Conservation (phyloP, 2,888 invertebrate species). For the Altica lythri region DNA sequence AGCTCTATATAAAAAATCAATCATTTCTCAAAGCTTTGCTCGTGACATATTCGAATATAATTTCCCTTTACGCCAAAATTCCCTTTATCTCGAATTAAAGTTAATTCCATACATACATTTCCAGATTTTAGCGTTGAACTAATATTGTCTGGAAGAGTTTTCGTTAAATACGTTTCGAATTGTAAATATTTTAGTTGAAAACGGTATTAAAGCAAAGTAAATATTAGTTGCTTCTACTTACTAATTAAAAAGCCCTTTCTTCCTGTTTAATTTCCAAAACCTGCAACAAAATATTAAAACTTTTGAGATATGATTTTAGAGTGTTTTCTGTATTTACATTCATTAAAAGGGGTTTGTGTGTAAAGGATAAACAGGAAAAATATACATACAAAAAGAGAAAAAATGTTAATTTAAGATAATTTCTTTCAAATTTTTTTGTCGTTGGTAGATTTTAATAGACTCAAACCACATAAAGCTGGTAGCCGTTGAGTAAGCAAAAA, state of each 20-base stretch:
- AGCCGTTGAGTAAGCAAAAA: too few relatives aligned
- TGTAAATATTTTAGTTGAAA: slow-evolving; percentile 51
- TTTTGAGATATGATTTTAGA: slow-evolving; percentile 10
- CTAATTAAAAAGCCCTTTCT: slow-evolving; percentile 46
- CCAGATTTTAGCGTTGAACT: slow-evolving; percentile 44
- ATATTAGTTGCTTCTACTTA: slow-evolving; percentile 47
- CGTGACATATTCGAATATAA: too few relatives aligned
- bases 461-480: too few relatives aligned
- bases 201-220: slow-evolving; percentile 47
- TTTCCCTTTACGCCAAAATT: too few relatives aligned
- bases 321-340: neutral
- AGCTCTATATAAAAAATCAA: too few relatives aligned
- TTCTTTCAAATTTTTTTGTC: too few relatives aligned
- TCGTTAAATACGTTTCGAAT: slow-evolving; percentile 51
- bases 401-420: too few relatives aligned
- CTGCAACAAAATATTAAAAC: slow-evolving; percentile 30
- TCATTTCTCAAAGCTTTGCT: too few relatives aligned
- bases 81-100: slow-evolving; percentile 12
- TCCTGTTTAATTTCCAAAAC: slow-evolving; percentile 39
- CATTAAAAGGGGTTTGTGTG: slow-evolving; percentile 2
- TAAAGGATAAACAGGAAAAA: neutral
- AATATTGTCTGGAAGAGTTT: slow-evolving; percentile 50
- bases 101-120: slow-evolving; percentile 42
- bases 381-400: neutral
- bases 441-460: too few relatives aligned